Base-by-base conservation (phyloP, 2,113 vertebrate genomes). In the Asarcornis scutulata region DNA sequence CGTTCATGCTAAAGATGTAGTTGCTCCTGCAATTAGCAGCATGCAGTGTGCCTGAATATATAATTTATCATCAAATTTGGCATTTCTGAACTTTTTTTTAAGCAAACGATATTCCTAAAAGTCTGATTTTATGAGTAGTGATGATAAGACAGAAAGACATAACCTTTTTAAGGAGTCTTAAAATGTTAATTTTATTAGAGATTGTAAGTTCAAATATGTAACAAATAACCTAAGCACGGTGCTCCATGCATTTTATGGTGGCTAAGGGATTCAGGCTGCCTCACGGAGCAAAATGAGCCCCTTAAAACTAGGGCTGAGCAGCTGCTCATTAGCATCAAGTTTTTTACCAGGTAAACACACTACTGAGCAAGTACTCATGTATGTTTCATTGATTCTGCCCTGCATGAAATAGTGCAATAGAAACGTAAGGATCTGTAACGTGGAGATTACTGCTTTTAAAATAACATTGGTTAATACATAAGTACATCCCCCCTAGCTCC, bases 391-490 rank as follows among this genome's bases (percentile, higher is more conserved):
- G 60, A 79, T 88, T 91, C 79, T 97, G 96, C 96, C 89, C 93
- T 77, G 88, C 56, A 50, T 72, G 52, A 83, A 81, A 67, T 69
- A 91, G 67, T 55, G 53, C 40, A n/a, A 90, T 83, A 69, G 73
- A 94, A 92, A 88, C 42, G 6, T 82, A 71, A 46, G 79, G 67
- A 62, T 88, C 59, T 59, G 42, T 89, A 2, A 26, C 42, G 73
- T 69, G 60, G 46, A 52, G 27, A 68, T 88, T 96, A 96, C 95
- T 95, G 67, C 60, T 95, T 95, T 95, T 95, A 74, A 94, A 84
- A 46, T 83, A 69, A 89, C 87, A 93, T 75, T 27, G 27, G 9
- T 93, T 92, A 55, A 59, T 89, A 71, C 4, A 0, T 72, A 88
- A 80, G 86, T 79, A 68, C 50, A 80, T 94, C 58, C 23, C 17